Evolutionary conservation across 1,140 invertebrate species (phyloP), one percentile per base, ranked within the genome.

Genomic region (Pseudomyrmex pallidus): DNA sequence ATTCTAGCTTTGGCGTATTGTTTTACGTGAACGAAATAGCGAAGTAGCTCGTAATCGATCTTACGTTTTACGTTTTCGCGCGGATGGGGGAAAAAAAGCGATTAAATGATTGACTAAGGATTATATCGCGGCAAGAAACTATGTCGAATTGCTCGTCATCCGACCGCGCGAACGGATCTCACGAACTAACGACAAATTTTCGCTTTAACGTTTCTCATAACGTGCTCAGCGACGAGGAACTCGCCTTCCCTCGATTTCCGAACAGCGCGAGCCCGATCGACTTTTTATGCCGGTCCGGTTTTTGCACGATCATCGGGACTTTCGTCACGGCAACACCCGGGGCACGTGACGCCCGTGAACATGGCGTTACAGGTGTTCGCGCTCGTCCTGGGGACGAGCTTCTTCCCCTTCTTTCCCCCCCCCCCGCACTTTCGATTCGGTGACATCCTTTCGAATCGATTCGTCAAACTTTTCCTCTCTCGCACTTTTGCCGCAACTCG

Each of bases 291-390:
- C 44, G 48, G 74, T 61, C 73, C 48, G 77, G 22, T 88, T 88
- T 88, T 89, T 89, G 86, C 78, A 67, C 86, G 74, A 86, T 83
- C 86, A 85, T 88, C 84, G 86, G 67, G 70, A 78, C 85, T 89
- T 93, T 92, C 85, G 92, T 93, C 90, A 93, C 92, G 90, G 92
- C 85, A 91, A 92, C 91, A 90, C 91, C 92, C 89, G 93, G 35
- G 92, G 91, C 92, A 92, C 92, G 92, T 93, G 92, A 93, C 91
- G 85, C 84, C 35, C 86, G 74, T 72, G 87, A 78, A 87, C 85
- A 89, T 80, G 59, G 87, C 86, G 90, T 92, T 93, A 93, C 91
- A 92, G 92, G 91, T 93, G 92, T 92, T 92, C 89, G 74, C 62
- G 90, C 87, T 86, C 85, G 89, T 90, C 74, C 35, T 7, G 4